Base-by-base conservation (phyloP, 2,888 invertebrate genomes). In the Tinea semifulvella region DNA sequence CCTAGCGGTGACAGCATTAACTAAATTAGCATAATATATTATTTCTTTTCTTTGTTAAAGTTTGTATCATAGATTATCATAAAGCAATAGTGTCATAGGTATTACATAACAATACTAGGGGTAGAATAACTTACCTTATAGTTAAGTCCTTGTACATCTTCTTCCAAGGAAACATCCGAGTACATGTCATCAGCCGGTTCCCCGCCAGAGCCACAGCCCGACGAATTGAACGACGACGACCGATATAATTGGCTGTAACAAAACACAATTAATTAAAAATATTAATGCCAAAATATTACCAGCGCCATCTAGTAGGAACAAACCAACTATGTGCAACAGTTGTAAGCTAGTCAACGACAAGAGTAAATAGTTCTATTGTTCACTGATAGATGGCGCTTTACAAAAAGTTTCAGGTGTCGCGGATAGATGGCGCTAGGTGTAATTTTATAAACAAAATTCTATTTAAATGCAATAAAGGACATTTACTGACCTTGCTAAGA, bases 141-240 rank as follows among this genome's bases (percentile, higher is more conserved):
- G 76, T 92, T 96, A 63, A 96, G 88, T 77, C 96, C 95, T 75
- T 94, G 90, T 47, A 96, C 92, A 76, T 96, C 96, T 68, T 96
- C 96, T 68, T 92, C 92, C 54, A 95, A 81, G 54, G 94, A 93
- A 46, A 92, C 93, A 82, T 96, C 95, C 53, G 94, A 94, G 84
- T 93, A 94, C 89, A 95, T 92, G 79, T 96, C 96, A 85, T 96
- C 96, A 46, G 91, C 92, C 61, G 91, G 91, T 77, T 94, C 94
- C 74, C 94, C 94, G 64, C 89, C 92, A 56, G 94, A 94, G 66
- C 94, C 94, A 69, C 94, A 88, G 54, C 94, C 94, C 48, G 93
- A 93, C 58, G 94, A 94, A 83, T 94, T 94, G 81, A 94, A 94
- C 77, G 94, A 94, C 66, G 94, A 92, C 68, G 94, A 94, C 69